phyloP scores from a whole-genome alignment of 2,888 invertebrate genomes.

The Cantharis rufa region DNA sequence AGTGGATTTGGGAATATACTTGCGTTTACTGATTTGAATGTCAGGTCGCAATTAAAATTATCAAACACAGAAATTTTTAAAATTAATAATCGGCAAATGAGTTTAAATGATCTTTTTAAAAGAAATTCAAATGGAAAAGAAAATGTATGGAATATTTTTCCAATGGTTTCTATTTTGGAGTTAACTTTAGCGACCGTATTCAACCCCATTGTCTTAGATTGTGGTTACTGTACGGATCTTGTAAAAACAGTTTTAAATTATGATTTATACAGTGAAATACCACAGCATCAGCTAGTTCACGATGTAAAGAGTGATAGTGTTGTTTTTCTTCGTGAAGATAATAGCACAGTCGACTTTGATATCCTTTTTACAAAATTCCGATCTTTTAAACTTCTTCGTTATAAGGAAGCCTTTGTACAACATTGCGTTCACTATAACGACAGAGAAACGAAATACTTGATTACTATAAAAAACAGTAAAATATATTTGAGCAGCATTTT shows the following conservation, averaged over 20 bases:
- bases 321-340: slow-evolving; percentile 1
- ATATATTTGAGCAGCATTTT: slow-evolving; percentile 5
- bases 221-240: not conserved
- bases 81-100: not conserved
- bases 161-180: not conserved
- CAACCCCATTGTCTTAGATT: not conserved
- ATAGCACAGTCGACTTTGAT: not conserved
- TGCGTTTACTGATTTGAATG: slow-evolving; percentile 4
- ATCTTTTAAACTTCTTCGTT: not conserved
- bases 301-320: not conserved
- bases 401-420: not conserved
- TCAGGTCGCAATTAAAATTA: slow-evolving; percentile 2
- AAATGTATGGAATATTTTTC: not conserved
- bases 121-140: not conserved
- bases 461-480: not conserved
- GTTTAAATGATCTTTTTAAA: slow-evolving; percentile 5
- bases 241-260: not conserved
- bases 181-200: not conserved
- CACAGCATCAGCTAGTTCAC: not conserved
- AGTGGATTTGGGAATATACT: slow-evolving; percentile 7
- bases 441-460: slow-evolving; percentile 7
- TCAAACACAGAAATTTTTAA: not conserved
- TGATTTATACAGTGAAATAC: slow-evolving; percentile 3
- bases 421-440: slow-evolving; percentile 4
- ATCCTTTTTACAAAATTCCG: not conserved